phyloP scores from a whole-genome alignment of 2,888 invertebrate species.

The Ariolimax columbianus region DNA sequence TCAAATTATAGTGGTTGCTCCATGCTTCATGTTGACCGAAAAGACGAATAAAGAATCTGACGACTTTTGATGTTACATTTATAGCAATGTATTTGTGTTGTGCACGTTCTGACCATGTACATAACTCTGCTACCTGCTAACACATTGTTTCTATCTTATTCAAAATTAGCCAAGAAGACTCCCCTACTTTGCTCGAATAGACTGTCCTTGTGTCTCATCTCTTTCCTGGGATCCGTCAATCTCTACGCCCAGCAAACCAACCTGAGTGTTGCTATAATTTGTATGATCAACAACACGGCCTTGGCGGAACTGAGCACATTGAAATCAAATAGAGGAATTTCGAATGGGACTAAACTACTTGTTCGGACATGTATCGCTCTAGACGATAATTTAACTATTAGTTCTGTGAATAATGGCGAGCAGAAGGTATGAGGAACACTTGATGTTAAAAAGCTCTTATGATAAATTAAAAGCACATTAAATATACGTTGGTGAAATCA shows the following conservation, averaged over 20 bases:
- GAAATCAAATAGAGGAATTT: neutral
- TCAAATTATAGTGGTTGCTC: no score
- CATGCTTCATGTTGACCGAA: no score
- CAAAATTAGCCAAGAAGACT: neutral
- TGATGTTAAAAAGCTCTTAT: no score
- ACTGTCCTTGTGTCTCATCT: conserved; percentile 33
- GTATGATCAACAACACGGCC: neutral
- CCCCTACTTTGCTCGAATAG: conserved; percentile 44
- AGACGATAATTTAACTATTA: neutral
- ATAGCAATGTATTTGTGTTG: no score
- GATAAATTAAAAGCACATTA: no score
- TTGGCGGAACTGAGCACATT: neutral
- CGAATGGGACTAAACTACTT: neutral
- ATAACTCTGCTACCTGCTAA: no score
- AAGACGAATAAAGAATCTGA: no score
- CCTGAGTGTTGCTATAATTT: conserved; percentile 81
- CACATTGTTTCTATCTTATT: no score
- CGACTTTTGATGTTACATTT: no score
- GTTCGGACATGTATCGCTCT: neutral
- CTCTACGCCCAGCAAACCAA: conserved; percentile 79
- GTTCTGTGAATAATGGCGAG: neutral
- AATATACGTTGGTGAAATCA: no score
- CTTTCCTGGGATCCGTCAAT: conserved; percentile 49
- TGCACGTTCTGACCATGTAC: no score
- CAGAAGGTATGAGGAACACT: no score